Evolutionary conservation across 2,888 invertebrate species (phyloP).

Genomic region (Apodemia zela): DNA sequence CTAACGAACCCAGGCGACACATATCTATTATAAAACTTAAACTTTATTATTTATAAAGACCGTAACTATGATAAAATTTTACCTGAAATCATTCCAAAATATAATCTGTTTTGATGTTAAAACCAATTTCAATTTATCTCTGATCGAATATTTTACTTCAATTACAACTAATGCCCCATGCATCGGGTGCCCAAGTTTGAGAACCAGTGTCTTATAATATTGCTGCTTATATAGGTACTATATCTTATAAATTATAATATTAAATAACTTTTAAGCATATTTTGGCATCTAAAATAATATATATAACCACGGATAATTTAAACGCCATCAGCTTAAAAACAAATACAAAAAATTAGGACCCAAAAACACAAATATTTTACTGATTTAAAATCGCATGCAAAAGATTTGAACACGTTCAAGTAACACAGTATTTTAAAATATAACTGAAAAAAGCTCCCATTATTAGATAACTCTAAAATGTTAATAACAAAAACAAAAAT

Average conservation of each 20-base stretch:
- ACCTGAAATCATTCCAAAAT: no score
- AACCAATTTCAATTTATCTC: not conserved
- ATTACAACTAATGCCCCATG: not conserved
- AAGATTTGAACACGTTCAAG: not conserved
- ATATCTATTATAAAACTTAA: no score
- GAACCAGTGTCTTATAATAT: not conserved
- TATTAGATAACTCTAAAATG: not conserved
- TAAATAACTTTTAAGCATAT: not conserved
- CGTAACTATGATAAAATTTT: no score
- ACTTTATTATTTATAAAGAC: no score
- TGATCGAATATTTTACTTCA: not conserved
- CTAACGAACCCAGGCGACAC: no score
- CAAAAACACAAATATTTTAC: not conserved
- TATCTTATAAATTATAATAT: no score
- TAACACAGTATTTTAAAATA: not conserved
- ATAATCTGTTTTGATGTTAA: no score
- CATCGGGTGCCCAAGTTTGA: not conserved
- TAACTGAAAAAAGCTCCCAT: conserved; percentile 1
- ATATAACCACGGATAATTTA: not conserved
- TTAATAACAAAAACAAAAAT: conserved; percentile 1
- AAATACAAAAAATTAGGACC: not conserved
- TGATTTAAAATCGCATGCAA: not conserved
- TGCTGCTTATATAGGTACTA: not conserved
- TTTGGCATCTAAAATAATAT: not conserved
- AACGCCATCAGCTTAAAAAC: not conserved